Conservation (phyloP, 2,113 vertebrate species). For the Notiomystis cincta region DNA sequence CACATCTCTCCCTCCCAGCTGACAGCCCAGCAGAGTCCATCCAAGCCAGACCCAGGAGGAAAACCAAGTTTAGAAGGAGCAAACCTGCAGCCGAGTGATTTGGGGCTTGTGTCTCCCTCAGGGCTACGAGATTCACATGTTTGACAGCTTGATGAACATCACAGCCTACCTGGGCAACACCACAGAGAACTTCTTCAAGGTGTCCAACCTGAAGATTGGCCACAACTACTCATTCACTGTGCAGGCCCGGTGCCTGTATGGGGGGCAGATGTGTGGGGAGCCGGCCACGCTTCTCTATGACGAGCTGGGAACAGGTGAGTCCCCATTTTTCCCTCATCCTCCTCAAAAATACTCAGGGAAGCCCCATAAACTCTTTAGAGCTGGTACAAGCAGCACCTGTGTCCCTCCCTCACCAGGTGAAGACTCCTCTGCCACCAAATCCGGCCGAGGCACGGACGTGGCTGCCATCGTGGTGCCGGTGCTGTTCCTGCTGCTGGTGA, state of each 20-base stretch:
- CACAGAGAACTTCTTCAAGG: slow-evolving; percentile 89
- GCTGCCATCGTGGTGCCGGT: slow-evolving; percentile 91
- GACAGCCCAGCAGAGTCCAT: background rate
- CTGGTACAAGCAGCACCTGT: accelerated
- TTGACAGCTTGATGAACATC: slow-evolving; percentile 85
- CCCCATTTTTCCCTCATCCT: background rate
- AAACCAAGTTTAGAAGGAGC: background rate
- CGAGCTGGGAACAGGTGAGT: slow-evolving; percentile 76
- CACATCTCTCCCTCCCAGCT: background rate
- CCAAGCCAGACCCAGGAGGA: background rate
- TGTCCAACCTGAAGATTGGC: slow-evolving; percentile 84
- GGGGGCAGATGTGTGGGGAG: slow-evolving; percentile 90
- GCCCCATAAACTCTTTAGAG: background rate
- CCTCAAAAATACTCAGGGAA: background rate
- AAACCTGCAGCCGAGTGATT: background rate
- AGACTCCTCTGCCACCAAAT: background rate
- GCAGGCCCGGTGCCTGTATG: slow-evolving; percentile 86
- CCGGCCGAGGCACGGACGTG: slow-evolving; percentile 73
- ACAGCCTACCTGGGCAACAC: slow-evolving; percentile 88
- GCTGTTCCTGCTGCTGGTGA: slow-evolving; percentile 89
- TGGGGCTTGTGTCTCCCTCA: slow-evolving; percentile 31
- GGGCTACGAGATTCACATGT: slow-evolving; percentile 92
- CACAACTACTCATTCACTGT: slow-evolving; percentile 95
- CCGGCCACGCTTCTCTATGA: slow-evolving; percentile 85
- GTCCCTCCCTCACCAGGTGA: slow-evolving; percentile 60